Percentiles rank a stretch among this genome's conserved stretches.
These are phyloP conservation scores for Falco novaeseelandiae DNA, from an alignment of 2,797 vertebrate genomes.

Conservation along the genomic window DNA sequence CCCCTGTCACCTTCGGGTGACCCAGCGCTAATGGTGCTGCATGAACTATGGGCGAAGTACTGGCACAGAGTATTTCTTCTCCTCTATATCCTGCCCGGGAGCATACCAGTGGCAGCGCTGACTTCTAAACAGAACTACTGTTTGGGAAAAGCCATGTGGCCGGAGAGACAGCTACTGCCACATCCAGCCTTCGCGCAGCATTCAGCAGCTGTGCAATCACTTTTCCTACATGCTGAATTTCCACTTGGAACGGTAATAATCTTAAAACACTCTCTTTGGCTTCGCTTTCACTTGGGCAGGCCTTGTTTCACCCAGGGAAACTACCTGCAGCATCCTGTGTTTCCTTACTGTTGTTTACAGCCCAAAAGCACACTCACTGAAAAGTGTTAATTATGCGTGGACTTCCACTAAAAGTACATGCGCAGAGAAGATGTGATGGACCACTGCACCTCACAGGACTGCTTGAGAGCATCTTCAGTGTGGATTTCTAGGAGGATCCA, in stretches of 20 bases:
- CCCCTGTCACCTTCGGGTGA: neutral
- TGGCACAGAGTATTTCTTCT: neutral
- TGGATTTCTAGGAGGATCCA: neutral
- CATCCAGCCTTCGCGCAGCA: neutral
- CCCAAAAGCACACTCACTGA: neutral
- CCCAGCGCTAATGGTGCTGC: neutral
- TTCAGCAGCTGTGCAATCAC: neutral
- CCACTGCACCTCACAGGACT: neutral
- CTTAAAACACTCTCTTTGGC: neutral
- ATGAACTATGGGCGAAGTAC: neutral
- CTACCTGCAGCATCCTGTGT: neutral
- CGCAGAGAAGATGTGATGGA: neutral
- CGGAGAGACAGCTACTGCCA: neutral
- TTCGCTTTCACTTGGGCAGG: neutral
- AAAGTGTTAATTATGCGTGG: neutral
- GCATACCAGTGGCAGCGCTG: neutral
- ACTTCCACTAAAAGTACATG: neutral
- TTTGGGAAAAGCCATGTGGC: neutral
- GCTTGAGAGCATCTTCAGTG: neutral
- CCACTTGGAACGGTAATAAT: neutral
- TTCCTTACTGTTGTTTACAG: neutral
- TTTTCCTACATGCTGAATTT: neutral
- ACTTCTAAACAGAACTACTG: neutral
- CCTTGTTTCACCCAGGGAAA: neutral
- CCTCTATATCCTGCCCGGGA: neutral